Conservation (phyloP, 2,888 invertebrate genomes). For the Lathronympha strigana region DNA sequence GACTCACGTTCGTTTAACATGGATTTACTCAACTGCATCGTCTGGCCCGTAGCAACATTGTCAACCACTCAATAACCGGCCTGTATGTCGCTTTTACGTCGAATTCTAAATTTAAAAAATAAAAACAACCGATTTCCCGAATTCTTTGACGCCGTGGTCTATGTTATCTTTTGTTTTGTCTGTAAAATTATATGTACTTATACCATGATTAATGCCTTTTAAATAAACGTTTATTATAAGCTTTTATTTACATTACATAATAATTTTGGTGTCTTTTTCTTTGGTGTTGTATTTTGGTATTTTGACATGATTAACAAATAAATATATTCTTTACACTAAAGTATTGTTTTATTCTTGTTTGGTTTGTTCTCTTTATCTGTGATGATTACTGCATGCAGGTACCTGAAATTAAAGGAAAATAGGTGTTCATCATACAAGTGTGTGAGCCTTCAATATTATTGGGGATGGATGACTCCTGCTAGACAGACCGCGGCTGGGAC, state of each 20-base stretch:
- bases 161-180: not conserved
- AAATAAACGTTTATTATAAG: no score
- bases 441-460: no score
- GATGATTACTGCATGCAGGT: conserved; percentile 55
- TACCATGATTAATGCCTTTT: not conserved
- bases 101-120: no score
- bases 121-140: no score
- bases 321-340: not conserved
- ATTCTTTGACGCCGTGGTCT: not conserved
- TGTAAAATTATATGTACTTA: not conserved
- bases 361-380: not conserved
- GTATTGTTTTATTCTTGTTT: not conserved
- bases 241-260: not conserved
- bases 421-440: not conserved
- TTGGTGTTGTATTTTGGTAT: not conserved
- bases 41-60: no score
- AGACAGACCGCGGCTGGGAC: no score
- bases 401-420: conserved; percentile 53
- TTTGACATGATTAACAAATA: not conserved
- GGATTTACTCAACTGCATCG: no score
- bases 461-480: no score
- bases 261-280: not conserved
- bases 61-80: no score
- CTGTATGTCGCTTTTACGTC: no score
- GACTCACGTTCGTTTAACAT: no score